These are phyloP conservation scores for Gnathonemus echidnorhynchus DNA, from an alignment of 2,113 vertebrate species.

Conservation along the genomic window DNA sequence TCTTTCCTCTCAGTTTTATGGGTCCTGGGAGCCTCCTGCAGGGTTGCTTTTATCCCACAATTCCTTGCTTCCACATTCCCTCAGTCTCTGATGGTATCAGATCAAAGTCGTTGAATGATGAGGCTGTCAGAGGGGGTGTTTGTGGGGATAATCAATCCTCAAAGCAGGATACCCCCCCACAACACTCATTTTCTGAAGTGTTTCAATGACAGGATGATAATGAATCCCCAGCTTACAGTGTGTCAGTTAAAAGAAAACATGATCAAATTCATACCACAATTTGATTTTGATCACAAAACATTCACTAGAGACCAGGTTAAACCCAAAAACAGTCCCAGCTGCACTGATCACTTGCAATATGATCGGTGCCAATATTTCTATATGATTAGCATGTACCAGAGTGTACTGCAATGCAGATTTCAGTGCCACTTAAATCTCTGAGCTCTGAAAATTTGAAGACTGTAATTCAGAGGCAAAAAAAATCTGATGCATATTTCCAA, in stretches of 20 bases:
- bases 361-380: neutral
- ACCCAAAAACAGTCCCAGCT: neutral
- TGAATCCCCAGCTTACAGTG: neutral
- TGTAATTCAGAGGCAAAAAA: too few species aligned
- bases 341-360: neutral
- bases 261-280: neutral
- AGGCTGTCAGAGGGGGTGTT: neutral
- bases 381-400: neutral
- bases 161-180: neutral
- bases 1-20: neutral
- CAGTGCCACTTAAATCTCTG: neutral
- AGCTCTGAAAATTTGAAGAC: neutral
- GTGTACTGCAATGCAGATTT: neutral
- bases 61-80: neutral
- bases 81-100: neutral
- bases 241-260: neutral
- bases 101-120: neutral
- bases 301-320: neutral
- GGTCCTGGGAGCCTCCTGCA: neutral
- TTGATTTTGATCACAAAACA: neutral
- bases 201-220: neutral
- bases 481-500: too few species aligned
- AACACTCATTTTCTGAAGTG: neutral
- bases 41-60: neutral
- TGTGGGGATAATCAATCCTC: neutral